phyloP scores from a whole-genome alignment of 2,113 vertebrate genomes.

The Anarrhichthys ocellatus region DNA sequence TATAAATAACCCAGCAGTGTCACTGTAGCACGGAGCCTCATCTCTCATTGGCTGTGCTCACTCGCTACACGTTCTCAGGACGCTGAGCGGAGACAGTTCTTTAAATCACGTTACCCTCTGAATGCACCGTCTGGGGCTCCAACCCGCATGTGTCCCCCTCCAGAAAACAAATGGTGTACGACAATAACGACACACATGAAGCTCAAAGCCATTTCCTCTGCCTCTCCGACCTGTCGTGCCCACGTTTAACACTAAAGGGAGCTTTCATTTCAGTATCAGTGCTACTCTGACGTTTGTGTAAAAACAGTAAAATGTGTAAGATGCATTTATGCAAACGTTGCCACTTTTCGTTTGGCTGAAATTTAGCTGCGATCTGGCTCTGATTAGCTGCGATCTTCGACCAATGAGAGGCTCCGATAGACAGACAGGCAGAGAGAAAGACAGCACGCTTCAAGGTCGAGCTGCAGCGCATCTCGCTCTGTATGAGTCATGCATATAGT shows the following conservation, averaged over 20 bases:
- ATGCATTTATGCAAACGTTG: slow-evolving; percentile 23
- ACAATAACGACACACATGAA: slow-evolving; percentile 51
- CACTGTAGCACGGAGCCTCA: slow-evolving; percentile 51
- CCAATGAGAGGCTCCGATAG: slow-evolving; percentile 56
- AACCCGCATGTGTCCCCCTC: slow-evolving; percentile 60
- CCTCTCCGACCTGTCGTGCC: slow-evolving; percentile 45
- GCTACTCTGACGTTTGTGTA: slow-evolving; percentile 22
- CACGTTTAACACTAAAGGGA: slow-evolving; percentile 21
- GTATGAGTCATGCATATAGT: slow-evolving; percentile 79
- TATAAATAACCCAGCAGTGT: slow-evolving; percentile 75
- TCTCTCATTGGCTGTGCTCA: slow-evolving; percentile 56
- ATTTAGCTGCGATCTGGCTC: slow-evolving; percentile 37
- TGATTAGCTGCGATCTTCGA: slow-evolving; percentile 40
- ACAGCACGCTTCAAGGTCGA: slow-evolving; percentile 78
- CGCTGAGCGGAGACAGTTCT: slow-evolving; percentile 61
- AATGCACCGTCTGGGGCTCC: slow-evolving; percentile 59
- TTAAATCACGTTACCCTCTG: slow-evolving; percentile 64
- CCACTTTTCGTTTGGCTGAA: slow-evolving; percentile 6
- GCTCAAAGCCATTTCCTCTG: slow-evolving; percentile 42
- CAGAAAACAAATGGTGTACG: slow-evolving; percentile 66
- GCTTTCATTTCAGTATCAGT: slow-evolving; percentile 8
- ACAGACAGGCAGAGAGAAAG: slow-evolving; percentile 71
- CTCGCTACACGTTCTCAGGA: slow-evolving; percentile 50
- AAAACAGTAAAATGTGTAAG: slow-evolving; percentile 21
- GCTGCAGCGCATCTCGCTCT: slow-evolving; percentile 68